phyloP scores from a whole-genome alignment of 2,113 vertebrate species.

The Symphodus melops region DNA sequence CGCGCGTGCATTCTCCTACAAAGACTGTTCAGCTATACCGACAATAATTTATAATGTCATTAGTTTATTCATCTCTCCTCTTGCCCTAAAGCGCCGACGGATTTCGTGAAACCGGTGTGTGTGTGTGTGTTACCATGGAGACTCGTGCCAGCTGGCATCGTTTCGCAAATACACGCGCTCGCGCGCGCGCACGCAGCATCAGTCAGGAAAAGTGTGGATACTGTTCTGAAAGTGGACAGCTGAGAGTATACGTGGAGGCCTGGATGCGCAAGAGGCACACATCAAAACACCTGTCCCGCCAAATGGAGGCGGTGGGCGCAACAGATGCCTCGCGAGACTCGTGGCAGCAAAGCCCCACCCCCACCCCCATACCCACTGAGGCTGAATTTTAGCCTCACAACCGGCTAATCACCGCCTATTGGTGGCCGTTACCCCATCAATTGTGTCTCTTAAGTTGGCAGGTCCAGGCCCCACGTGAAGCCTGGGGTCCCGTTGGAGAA shows the following conservation, averaged over 20 bases:
- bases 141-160: slow-evolving; percentile 77
- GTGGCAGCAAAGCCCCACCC: slow-evolving; percentile 15
- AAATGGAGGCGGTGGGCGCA: slow-evolving; percentile 55
- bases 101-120: slow-evolving; percentile 72
- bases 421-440: slow-evolving; percentile 27
- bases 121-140: slow-evolving; percentile 80
- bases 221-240: slow-evolving; percentile 33
- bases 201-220: slow-evolving; percentile 44
- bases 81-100: slow-evolving; percentile 73
- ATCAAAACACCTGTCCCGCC: slow-evolving; percentile 57
- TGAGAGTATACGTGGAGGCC: slow-evolving; percentile 26
- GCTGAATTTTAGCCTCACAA: slow-evolving; percentile 18
- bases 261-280: slow-evolving; percentile 27
- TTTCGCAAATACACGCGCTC: slow-evolving; percentile 24
- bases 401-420: slow-evolving; percentile 31
- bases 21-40: slow-evolving; percentile 66
- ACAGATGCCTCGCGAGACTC: slow-evolving; percentile 56
- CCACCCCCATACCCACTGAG: slow-evolving; percentile 7
- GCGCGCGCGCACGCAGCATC: slow-evolving; percentile 10
- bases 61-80: slow-evolving; percentile 75
- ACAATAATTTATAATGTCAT: slow-evolving; percentile 79
- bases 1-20: slow-evolving; percentile 50
- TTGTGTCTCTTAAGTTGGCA: slow-evolving; percentile 16
- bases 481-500: slow-evolving; percentile 3
- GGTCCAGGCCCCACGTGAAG: background rate